Base-by-base conservation (phyloP, 1,140 invertebrate genomes). In the Magallana angulata region DNA sequence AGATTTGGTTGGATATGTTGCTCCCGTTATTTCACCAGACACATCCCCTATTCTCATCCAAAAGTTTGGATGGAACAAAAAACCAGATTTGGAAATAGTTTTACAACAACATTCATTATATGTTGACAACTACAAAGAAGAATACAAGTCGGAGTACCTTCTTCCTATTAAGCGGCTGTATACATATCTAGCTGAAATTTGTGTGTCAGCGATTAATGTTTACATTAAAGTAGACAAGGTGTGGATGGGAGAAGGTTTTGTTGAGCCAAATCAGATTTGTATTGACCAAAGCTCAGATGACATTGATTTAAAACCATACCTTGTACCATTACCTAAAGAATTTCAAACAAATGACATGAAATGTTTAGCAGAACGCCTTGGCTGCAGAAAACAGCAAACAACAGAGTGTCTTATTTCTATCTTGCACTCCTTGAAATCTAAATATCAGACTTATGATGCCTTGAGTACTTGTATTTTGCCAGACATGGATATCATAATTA, bases 261-360 rank as follows among this genome's bases (percentile, higher is more conserved):
- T 30, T 11, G 68, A 76, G 11, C 11, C 36, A 18, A 76, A 30
- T 76, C 14, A 9, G 30, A 24, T 76, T 2, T 76, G 36, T 76
- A 24, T 76, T 76, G 8, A 36, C 24, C 24, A 9, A 30, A 30
- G 36, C 9, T 11, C 24, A 76, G 36, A 76, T 18, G 87, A 88
- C 58, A 84, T 88, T 18, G 58, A 18, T 48, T 58, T 85, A 60
- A 48, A 48, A 12, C 87, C 87, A 6, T 88, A 88, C 56, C 62
- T 88, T 56, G 68, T 82, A 56, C 82, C 57, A 12, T 57, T 88
- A 58, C 85, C 87, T 0, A 1, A 9, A 48, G 87, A 88, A 59
- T 86, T 86, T 24, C 60, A 60, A 30, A 48, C 12, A 9, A 14
- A 11, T 71, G 8, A 24, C 24, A 76, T 9, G 2, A 48, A 48